A percentile compares a stretch with the other conserved stretches of the same genome.
phyloP scores from a whole-genome alignment of 2,113 vertebrate species.

The Thinocorus orbignyianus region DNA sequence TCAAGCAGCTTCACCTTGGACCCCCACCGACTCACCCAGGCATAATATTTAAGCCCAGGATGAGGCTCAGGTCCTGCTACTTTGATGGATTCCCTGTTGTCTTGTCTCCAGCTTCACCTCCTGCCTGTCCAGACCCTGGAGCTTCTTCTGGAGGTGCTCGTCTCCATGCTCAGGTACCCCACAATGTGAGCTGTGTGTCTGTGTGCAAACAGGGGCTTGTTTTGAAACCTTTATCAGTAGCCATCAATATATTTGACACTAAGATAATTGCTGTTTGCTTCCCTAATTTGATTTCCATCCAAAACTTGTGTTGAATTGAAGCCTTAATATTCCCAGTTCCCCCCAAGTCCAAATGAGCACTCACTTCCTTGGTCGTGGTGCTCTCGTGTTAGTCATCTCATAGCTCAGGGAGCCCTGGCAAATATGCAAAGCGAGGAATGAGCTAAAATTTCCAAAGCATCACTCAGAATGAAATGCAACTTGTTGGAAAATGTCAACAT shows the following conservation, averaged over 20 bases:
- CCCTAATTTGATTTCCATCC: not conserved
- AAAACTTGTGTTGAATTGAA: not conserved
- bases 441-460: constrained; percentile 34
- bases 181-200: rapidly evolving
- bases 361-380: not conserved
- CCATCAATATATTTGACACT: rapidly evolving
- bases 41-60: not conserved
- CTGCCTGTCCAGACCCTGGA: not conserved
- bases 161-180: rapidly evolving
- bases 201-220: not conserved
- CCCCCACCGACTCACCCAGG: not conserved
- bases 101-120: rapidly evolving
- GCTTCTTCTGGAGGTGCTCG: rapidly evolving
- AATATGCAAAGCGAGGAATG: not conserved
- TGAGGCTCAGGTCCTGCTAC: rapidly evolving
- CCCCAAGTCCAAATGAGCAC: not conserved
- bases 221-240: not conserved
- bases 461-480: not conserved
- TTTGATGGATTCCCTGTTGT: rapidly evolving
- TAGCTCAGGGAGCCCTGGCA: not conserved
- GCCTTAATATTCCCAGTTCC: not conserved
- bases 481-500: constrained; percentile 48
- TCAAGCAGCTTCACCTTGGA: not conserved
- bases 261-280: not conserved
- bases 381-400: not conserved